phyloP scores from a whole-genome alignment of 1,140 invertebrate species.

The Zaprionus nigranus region DNA sequence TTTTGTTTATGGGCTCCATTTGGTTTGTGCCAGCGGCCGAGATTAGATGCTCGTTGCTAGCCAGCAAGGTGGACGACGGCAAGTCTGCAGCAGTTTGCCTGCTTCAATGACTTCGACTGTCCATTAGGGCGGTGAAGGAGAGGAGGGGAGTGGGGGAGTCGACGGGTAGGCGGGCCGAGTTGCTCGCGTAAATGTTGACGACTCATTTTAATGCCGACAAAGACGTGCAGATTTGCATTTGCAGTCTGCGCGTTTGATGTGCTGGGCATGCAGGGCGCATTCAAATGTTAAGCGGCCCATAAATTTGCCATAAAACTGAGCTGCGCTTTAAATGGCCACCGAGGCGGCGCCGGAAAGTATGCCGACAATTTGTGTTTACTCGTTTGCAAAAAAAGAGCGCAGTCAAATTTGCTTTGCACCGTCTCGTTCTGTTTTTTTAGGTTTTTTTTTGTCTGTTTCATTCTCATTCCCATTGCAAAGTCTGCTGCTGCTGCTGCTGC shows the following conservation, averaged over 20 bases:
- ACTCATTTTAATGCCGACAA: conserved; percentile 63
- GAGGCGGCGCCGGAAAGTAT: conserved; percentile 44
- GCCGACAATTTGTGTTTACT: conserved; percentile 57
- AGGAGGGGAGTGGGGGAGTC: neutral
- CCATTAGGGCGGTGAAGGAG: neutral
- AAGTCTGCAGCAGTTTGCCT: conserved; percentile 3
- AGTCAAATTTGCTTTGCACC: conserved; percentile 64
- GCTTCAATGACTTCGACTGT: neutral
- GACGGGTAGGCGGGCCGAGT: conserved; percentile 9
- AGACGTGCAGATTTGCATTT: conserved; percentile 64
- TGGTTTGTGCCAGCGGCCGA: conserved; percentile 56
- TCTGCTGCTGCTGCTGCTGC: conserved; percentile 5
- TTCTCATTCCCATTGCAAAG: neutral
- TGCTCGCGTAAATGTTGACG: conserved; percentile 47
- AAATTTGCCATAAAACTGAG: conserved; percentile 45
- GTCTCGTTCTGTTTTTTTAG: conserved; percentile 20
- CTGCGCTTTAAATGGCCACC: conserved; percentile 42
- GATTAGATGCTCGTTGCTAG: conserved; percentile 52
- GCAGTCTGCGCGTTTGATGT: conserved; percentile 37
- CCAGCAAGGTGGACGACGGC: conserved; percentile 55
- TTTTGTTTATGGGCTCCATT: conserved; percentile 75
- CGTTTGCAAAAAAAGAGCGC: conserved; percentile 47
- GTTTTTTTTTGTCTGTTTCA: conserved; percentile 9
- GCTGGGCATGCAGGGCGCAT: conserved; percentile 8
- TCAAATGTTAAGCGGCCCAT: conserved; percentile 58